Base-by-base conservation (phyloP, 2,113 vertebrate genomes). In the Melanerpes aurifrons region DNA sequence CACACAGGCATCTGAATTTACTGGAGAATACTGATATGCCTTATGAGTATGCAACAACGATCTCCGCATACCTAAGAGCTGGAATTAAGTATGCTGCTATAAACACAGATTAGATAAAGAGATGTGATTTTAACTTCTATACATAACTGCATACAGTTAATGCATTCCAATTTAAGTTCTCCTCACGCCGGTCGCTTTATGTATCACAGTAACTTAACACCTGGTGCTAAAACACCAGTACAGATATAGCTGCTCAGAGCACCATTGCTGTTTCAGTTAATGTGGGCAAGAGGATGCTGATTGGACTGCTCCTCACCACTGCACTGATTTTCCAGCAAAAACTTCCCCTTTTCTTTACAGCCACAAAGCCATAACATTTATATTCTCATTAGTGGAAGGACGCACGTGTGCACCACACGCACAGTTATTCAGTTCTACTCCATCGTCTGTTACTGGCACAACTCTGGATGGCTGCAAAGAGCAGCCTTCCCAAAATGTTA, bases 161-260 rank as follows among this genome's bases (percentile, higher is more conserved):
- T 7, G 24, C 63, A 15, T 59, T 73, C 59, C 90, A 57, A 2
- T 35, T 58, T 63, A 87, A 92, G 79, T 66, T 86, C 35, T 91
- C 67, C 62, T 91, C 53, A 59, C 0, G 7, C 26, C 43, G 58
- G 62, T 76, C 3, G 19, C 64, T 90, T 84, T 57, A 74, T 43
- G 59, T 53, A 63, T 58, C 83, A 83, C 22, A 48, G 80, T 80
- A 95, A 97, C 71, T 89, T 66, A 82, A 83, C 53, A 69, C 25
- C 64, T 81, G 61, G 32, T 82, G 35, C 70, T 74, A 59, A 86
- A 92, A 77, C 86, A 61, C 37, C 74, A 76, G 80, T 6, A 57
- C 29, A 82, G 62, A 53, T 31, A 73, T 0, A 91, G 86, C 75
- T 35, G 31, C 62, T 64, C 26, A 70, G 48, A 89, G 83, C 14